Evolutionary conservation across 2,888 invertebrate species (phyloP).

Genomic region (Apamea sordens): DNA sequence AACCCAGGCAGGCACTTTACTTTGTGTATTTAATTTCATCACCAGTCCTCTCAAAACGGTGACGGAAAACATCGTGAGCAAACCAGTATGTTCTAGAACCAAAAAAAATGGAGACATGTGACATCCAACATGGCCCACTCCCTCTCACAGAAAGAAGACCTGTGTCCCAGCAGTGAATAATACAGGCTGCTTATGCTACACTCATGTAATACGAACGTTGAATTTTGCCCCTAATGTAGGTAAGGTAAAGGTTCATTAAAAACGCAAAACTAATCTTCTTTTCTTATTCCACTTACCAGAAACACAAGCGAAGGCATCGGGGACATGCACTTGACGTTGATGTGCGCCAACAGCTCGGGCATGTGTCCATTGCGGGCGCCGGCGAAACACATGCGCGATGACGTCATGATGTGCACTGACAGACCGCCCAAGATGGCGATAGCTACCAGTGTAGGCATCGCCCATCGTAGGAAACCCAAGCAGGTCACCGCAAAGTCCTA

Average conservation of each 20-base stretch:
- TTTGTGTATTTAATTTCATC: no score
- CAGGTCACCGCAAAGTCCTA: conserved; percentile 96
- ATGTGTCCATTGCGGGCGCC: conserved; percentile 97
- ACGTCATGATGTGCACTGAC: conserved; percentile 98
- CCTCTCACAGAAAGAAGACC: no score
- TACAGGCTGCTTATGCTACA: not conserved
- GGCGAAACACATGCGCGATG: conserved; percentile 97
- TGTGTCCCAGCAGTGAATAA: not conserved
- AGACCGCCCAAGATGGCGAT: conserved; percentile 97
- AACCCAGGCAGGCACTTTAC: no score
- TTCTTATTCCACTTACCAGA: conserved; percentile 91
- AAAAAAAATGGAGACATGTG: not conserved
- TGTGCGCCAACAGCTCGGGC: conserved; percentile 94
- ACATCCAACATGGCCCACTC: no score
- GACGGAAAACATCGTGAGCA: no score
- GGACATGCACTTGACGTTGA: conserved; percentile 93
- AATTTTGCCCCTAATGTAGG: not conserved
- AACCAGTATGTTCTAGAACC: not conserved
- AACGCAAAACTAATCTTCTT: not conserved
- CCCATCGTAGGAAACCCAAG: conserved; percentile 93
- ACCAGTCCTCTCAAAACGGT: no score
- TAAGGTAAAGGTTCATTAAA: not conserved
- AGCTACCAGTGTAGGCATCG: conserved; percentile 97
- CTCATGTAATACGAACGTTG: not conserved
- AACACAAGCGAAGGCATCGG: conserved; percentile 96